A percentile compares a stretch with the other conserved stretches of the same genome.
phyloP scores from a whole-genome alignment of 2,888 invertebrate genomes.

The Sphecodes monilicornis region DNA sequence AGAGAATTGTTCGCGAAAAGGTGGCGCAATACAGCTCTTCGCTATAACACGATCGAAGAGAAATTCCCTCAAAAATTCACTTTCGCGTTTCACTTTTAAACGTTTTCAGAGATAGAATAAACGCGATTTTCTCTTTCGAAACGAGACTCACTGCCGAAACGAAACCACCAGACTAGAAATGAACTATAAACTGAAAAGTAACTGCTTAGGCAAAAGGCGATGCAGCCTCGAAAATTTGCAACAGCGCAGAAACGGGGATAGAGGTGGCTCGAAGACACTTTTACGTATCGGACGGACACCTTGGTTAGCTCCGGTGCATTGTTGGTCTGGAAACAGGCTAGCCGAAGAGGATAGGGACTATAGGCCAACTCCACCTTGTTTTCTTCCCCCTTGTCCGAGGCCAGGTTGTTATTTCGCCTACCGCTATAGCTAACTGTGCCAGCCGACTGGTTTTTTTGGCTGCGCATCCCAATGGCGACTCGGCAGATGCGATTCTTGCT shows the following conservation, averaged over 20 bases:
- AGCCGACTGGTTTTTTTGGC: conserved; percentile 60
- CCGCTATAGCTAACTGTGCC: background rate
- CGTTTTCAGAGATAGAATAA: background rate
- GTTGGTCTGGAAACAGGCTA: conserved; percentile 16
- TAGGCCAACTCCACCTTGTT: conserved; percentile 1
- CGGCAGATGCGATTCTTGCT: conserved; percentile 52
- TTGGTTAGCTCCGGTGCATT: background rate
- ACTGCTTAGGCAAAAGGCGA: background rate
- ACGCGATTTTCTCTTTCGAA: background rate
- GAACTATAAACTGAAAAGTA: background rate
- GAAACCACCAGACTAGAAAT: background rate
- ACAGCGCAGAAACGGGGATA: background rate
- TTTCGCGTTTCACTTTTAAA: background rate
- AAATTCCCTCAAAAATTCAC: background rate
- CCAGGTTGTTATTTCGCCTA: background rate
- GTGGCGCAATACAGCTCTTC: too few species aligned
- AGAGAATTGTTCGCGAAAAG: too few species aligned
- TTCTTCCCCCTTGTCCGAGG: conserved; percentile 24
- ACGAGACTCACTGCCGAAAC: background rate
- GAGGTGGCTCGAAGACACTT: conserved; percentile 4
- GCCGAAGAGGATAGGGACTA: background rate
- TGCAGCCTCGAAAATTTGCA: background rate
- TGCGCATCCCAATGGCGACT: conserved; percentile 31
- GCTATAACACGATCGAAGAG: too few species aligned
- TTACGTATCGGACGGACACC: background rate